Evolutionary conservation across 2,888 invertebrate genomes (phyloP), one percentile per base, ranked within the genome.

Genomic region (Salticus scenicus): DNA sequence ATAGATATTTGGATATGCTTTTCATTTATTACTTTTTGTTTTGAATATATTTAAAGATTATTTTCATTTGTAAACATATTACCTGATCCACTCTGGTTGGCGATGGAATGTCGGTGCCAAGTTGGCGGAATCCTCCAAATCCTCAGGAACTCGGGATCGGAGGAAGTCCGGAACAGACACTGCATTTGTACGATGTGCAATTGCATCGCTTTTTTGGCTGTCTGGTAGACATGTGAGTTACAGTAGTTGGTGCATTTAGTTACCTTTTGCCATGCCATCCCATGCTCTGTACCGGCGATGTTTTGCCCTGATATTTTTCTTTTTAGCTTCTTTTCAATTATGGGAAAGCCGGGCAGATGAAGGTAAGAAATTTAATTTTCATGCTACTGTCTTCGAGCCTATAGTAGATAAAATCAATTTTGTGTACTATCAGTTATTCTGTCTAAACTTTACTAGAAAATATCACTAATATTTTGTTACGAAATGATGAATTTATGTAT

Each of bases 161-260:
- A n/a, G 24, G 5, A 57, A 57, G 24, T 57, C 57, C 24, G 57
- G 57, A 24, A 57, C 57, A 57, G 57, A 57, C 57, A 24, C 57
- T 5, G 57, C 57, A 24, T 57, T 24, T 24, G 20, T 24, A 57
- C 57, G 57, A 17, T 33, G 67, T 33, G 67, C 5, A 33, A 17
- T 33, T 20, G 24, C 33, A 67, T 37, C 67, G 33, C 37, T 67
- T 67, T 67, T 37, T 33, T 67, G 67, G 37, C 33, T 33, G 67
- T 67, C 67, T 67, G 20, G 10, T 31, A 24, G 67, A 33, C 67
- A 67, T 67, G 67, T 67, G 67, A 67, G 57, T 67, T 67, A 37
- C 10, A n/a, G 66, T n/a, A 33, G 67, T 67, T 37, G 37, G 31
- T 67, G 37, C 67, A 67, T 67, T 67, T 67, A 14, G 37, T 33